Conservation (phyloP, 2,113 vertebrate genomes). For the Nycticryphes semicollaris region DNA sequence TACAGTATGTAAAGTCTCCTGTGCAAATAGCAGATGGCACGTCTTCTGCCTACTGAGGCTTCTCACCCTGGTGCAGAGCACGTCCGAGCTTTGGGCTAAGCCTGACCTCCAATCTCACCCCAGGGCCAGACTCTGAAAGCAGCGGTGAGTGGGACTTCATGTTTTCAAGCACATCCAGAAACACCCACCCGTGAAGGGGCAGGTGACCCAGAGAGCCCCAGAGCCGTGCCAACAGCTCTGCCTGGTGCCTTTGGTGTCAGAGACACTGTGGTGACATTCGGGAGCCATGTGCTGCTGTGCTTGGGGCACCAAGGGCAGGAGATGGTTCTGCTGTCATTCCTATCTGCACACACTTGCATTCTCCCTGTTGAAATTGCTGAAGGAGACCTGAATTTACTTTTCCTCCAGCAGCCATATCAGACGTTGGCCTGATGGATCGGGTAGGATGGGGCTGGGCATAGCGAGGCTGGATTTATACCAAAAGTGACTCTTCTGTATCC, state of each 20-base stretch:
- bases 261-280: not conserved
- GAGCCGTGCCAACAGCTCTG: rapidly evolving
- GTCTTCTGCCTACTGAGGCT: not conserved
- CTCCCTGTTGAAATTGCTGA: rapidly evolving
- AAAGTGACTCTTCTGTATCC: not conserved
- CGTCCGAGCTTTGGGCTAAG: not conserved
- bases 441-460: not conserved
- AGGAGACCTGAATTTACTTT: not conserved
- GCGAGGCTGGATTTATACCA: not conserved
- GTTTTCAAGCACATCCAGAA: not conserved
- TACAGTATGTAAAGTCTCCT: not conserved
- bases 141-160: rapidly evolving
- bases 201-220: not conserved
- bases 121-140: not conserved
- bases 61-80: not conserved
- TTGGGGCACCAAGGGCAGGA: not conserved
- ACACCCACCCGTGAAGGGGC: rapidly evolving
- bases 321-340: not conserved
- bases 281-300: not conserved
- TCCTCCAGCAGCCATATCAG: not conserved
- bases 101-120: not conserved
- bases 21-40: not conserved
- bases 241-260: not conserved
- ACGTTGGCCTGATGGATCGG: not conserved
- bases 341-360: not conserved